A percentile compares a stretch with the other conserved stretches of the same genome.
Evolutionary conservation across 2,888 invertebrate genomes (phyloP).

Genomic region (Tipula unca): DNA sequence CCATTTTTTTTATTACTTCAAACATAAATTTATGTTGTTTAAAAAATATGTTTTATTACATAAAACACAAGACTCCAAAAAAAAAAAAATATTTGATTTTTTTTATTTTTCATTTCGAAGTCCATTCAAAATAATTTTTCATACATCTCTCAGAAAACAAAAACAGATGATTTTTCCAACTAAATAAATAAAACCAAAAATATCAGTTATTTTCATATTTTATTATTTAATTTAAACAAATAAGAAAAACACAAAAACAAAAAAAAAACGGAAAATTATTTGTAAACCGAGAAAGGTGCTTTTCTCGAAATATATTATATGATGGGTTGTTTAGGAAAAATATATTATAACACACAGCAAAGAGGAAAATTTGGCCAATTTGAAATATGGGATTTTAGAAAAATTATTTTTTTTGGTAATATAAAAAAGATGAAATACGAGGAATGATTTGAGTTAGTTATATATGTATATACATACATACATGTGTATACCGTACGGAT

Average conservation of each 20-base stretch:
- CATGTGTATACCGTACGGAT: background rate
- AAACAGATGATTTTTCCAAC: background rate
- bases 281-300: slow-evolving; percentile 14
- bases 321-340: background rate
- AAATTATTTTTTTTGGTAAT: background rate
- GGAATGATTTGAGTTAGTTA: background rate
- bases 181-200: slow-evolving; percentile 14
- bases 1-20: background rate
- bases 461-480: background rate
- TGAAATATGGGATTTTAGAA: slow-evolving; percentile 2
- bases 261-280: background rate
- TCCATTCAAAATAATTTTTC: background rate
- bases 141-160: background rate
- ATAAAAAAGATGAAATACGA: slow-evolving; percentile 9
- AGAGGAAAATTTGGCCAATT: slow-evolving; percentile 14
- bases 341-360: background rate
- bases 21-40: slow-evolving; percentile 8
- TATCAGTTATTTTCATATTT: slow-evolving; percentile 3
- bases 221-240: slow-evolving; percentile 14
- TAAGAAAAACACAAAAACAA: background rate
- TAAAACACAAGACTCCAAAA: background rate
- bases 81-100: background rate
- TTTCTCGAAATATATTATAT: background rate
- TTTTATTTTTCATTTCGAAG: background rate
- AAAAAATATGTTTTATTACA: slow-evolving; percentile 14